Percentiles rank a stretch among this genome's conserved stretches.
phyloP scores from a whole-genome alignment of 2,888 invertebrate species.

The Plusia festucae region DNA sequence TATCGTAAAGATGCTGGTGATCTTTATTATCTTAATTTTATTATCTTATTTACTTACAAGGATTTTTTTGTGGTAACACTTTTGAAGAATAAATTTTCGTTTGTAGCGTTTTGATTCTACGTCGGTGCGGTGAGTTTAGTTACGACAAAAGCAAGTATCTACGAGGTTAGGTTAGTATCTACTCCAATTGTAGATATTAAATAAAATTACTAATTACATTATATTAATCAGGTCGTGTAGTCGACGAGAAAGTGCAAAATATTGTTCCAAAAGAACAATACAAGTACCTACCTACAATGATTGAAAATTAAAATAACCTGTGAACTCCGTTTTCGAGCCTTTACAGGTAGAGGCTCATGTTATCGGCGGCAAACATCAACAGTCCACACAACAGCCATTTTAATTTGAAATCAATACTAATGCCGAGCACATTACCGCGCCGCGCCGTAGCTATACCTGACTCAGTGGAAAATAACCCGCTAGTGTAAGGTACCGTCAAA shows the following conservation, averaged over 20 bases:
- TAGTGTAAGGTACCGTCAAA: constrained; percentile 11
- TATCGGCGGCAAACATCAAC: constrained; percentile 15
- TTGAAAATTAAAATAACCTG: not conserved
- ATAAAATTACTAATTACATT: too few species aligned
- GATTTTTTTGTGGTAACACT: too few species aligned
- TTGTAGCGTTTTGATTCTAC: too few species aligned
- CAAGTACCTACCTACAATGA: not conserved
- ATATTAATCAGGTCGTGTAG: too few species aligned
- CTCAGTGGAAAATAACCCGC: constrained; percentile 45
- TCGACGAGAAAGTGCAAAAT: not conserved
- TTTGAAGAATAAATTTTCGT: too few species aligned
- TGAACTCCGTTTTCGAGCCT: not conserved
- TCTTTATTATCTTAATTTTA: too few species aligned
- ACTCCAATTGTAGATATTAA: too few species aligned
- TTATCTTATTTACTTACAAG: too few species aligned
- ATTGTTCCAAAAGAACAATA: not conserved
- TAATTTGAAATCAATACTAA: constrained; percentile 45
- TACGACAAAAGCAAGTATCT: too few species aligned
- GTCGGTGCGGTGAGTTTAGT: too few species aligned
- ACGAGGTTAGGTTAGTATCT: too few species aligned
- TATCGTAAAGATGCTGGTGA: too few species aligned
- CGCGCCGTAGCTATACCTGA: constrained; percentile 29
- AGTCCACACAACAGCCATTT: constrained; percentile 16
- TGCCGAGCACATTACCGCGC: constrained; percentile 14
- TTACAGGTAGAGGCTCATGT: not conserved